phyloP scores from a whole-genome alignment of 2,113 vertebrate genomes.

The Cynocephalus volans region DNA sequence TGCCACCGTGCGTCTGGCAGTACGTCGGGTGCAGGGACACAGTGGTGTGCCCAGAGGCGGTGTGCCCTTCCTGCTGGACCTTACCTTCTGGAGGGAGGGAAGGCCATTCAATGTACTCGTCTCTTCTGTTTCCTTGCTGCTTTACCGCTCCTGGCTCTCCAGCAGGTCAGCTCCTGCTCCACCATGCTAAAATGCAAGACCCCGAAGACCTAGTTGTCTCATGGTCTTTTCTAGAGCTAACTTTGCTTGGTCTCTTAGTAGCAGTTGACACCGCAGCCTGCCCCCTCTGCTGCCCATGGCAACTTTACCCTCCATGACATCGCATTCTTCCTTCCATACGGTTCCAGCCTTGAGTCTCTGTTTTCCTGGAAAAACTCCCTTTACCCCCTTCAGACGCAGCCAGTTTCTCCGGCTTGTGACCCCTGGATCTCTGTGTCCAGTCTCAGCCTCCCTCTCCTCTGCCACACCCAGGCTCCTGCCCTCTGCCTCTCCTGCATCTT shows the following conservation, averaged over 20 bases:
- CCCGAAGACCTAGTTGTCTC: background rate
- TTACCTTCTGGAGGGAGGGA: background rate
- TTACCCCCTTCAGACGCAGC: background rate
- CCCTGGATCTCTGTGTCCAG: background rate
- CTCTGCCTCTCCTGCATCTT: background rate
- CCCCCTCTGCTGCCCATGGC: accelerated
- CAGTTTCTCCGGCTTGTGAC: background rate
- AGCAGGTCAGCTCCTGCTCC: background rate
- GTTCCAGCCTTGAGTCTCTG: background rate
- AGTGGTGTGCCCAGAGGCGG: accelerated
- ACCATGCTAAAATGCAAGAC: background rate
- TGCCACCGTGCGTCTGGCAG: accelerated
- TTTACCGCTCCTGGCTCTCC: background rate
- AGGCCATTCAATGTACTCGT: too few relatives aligned
- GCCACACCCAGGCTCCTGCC: background rate
- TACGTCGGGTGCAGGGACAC: accelerated
- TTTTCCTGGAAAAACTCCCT: background rate
- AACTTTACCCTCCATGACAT: background rate
- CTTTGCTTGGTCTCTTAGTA: background rate
- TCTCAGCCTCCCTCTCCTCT: background rate
- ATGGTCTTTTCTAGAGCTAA: background rate
- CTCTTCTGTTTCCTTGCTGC: background rate
- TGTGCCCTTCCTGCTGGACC: too few relatives aligned
- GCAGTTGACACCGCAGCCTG: background rate
- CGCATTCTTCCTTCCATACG: background rate